Percentiles rank a stretch among this genome's conserved stretches.
Conservation (phyloP, 2,113 vertebrate genomes). For the Sylvietta virens region DNA sequence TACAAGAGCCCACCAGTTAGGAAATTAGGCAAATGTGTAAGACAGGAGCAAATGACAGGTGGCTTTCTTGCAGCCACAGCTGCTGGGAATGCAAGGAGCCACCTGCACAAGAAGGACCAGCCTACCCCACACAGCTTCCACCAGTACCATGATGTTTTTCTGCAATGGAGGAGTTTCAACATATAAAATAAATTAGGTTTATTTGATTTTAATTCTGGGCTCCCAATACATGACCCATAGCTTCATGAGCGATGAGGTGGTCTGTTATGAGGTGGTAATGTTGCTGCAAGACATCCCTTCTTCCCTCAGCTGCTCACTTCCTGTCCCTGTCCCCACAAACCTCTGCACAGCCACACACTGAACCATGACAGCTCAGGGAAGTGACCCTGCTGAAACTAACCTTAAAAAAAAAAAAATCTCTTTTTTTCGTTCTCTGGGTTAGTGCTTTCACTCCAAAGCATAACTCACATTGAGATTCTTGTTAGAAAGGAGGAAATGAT, state of each 20-base stretch:
- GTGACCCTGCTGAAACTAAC: background rate
- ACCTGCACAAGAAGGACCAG: background rate
- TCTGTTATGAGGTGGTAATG: background rate
- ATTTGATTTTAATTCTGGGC: background rate
- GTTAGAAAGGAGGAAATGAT: background rate
- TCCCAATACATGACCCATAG: background rate
- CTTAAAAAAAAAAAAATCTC: background rate
- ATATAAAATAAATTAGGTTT: background rate
- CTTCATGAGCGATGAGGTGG: background rate
- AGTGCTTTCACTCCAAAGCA: background rate
- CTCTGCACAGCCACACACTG: background rate
- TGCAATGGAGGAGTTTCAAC: background rate
- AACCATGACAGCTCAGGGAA: background rate
- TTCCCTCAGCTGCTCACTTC: background rate
- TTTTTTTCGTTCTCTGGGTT: background rate
- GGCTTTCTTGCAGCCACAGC: background rate
- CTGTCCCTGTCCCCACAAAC: background rate
- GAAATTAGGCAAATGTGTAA: background rate
- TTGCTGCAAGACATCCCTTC: background rate
- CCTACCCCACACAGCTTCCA: background rate
- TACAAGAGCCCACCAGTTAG: background rate
- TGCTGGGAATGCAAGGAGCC: background rate
- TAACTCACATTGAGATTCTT: background rate
- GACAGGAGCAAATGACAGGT: background rate
- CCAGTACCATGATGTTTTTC: fast-evolving